phyloP scores from a whole-genome alignment of 2,888 invertebrate genomes.

The Archips crataeganus region DNA sequence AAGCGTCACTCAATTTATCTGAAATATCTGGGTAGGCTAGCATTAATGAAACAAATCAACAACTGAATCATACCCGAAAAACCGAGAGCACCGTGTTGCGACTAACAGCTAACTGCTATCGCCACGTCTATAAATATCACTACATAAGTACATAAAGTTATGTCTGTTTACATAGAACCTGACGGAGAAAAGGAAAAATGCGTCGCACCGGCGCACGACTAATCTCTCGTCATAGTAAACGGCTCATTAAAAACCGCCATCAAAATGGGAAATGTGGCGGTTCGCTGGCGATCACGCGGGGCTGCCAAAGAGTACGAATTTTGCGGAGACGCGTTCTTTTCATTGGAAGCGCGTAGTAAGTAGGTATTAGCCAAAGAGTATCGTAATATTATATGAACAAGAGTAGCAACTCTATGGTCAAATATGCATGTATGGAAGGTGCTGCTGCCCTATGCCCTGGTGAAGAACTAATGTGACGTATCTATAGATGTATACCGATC shows the following conservation, averaged over 20 bases:
- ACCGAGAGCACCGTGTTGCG: background rate
- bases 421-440: too few relatives aligned
- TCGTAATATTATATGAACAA: too few relatives aligned
- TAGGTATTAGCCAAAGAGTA: too few relatives aligned
- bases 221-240: constrained; percentile 69
- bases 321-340: background rate
- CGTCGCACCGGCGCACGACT: constrained; percentile 43
- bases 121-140: background rate
- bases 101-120: background rate
- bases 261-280: constrained; percentile 64
- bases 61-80: background rate
- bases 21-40: too few relatives aligned
- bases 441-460: too few relatives aligned
- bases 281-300: constrained; percentile 47
- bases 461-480: too few relatives aligned
- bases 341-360: too few relatives aligned
- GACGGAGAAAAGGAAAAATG: constrained; percentile 38
- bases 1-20: too few relatives aligned
- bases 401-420: too few relatives aligned
- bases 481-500: too few relatives aligned
- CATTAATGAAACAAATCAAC: too few relatives aligned
- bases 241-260: constrained; percentile 76
- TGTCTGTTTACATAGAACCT: constrained; percentile 42
- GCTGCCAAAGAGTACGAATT: constrained; percentile 40
- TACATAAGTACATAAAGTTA: constrained; percentile 34